Evolutionary conservation across 1,140 invertebrate species (phyloP), one percentile per base, ranked within the genome.

Genomic region (Papilio machaon): DNA sequence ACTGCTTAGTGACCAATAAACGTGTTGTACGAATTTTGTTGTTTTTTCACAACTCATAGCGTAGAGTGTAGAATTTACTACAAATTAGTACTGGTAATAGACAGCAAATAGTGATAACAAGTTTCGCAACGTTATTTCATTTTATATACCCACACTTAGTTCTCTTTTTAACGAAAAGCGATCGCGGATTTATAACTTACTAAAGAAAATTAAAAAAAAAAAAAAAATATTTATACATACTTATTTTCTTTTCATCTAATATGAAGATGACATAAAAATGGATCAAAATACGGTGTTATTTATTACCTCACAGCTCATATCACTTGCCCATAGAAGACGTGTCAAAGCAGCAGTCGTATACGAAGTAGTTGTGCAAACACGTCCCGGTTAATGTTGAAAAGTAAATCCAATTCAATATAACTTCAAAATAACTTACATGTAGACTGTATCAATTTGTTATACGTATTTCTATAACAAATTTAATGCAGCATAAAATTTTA

Each of bases 1-100:
- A 86, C 86, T 88, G 82, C 86, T 90, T 88, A 91, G 88, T 87
- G 86, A 73, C 73, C 85, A 82, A 88, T 91, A 91, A 92, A 90
- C 80, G 84, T 86, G 86, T 87, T 82, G 79, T 81, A 76, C 85
- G 83, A 88, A 86, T 90, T 91, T 91, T 87, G 90, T 85, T 75
- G 46, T 90, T 92, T 92, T 91, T 91, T 85, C 82, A 67, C 17
- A 17, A 46, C n/a, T 19, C 46, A 5, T 35, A 43, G 35, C 70
- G 19, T 9, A 19, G 1, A 74, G 15, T 19, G n/a, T 47, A 19
- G 11, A 4, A 30, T 52, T n/a, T 2, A 73, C 38, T n/a, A n/a
- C 35, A 73, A 46, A 73, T 73, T 73, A 46, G 70, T n/a, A 6
- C 38, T 4, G 1, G 1, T 43, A 43, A 43, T 43, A 43, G 23